phyloP scores from a whole-genome alignment of 1,140 invertebrate species.

The Anoplophora glabripennis region DNA sequence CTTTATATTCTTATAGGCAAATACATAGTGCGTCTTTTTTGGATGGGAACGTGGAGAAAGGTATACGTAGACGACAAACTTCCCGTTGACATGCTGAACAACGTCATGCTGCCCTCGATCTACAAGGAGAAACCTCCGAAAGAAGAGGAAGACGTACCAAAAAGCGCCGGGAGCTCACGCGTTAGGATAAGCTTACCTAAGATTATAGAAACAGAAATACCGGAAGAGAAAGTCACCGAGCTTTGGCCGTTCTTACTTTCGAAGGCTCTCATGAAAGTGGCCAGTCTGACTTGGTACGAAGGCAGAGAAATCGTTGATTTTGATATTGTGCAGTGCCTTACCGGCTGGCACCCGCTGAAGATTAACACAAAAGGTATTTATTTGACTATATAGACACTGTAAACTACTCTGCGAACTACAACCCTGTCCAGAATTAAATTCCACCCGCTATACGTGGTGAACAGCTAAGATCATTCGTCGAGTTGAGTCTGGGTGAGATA shows the following conservation, averaged over 20 bases:
- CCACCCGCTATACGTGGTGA: too few relatives aligned
- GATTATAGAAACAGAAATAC: neutral
- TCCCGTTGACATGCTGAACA: conserved; percentile 32
- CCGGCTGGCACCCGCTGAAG: conserved; percentile 41
- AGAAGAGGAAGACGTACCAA: too few relatives aligned
- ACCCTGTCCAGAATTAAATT: too few relatives aligned
- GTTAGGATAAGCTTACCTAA: conserved; percentile 4
- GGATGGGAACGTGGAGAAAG: conserved; percentile 42
- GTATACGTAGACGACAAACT: conserved; percentile 40
- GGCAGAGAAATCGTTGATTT: conserved; percentile 34
- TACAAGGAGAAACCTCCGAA: neutral
- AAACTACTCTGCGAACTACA: too few relatives aligned
- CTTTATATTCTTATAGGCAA: conserved; percentile 25
- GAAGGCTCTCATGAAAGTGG: conserved; percentile 45
- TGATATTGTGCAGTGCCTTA: conserved; percentile 39
- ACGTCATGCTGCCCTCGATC: conserved; percentile 33
- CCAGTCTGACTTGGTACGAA: conserved; percentile 33
- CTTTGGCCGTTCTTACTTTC: conserved; percentile 42
- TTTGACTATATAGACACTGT: too few relatives aligned
- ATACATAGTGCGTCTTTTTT: conserved; percentile 42
- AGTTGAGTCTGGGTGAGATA: too few relatives aligned
- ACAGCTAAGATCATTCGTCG: too few relatives aligned
- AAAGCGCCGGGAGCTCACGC: too few relatives aligned
- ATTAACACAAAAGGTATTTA: conserved; percentile 31
- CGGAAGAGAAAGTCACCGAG: conserved; percentile 12